Percentiles rank a stretch among this genome's conserved stretches.
Conservation (phyloP, 2,113 vertebrate genomes). For the Cyanoliseus patagonus region DNA sequence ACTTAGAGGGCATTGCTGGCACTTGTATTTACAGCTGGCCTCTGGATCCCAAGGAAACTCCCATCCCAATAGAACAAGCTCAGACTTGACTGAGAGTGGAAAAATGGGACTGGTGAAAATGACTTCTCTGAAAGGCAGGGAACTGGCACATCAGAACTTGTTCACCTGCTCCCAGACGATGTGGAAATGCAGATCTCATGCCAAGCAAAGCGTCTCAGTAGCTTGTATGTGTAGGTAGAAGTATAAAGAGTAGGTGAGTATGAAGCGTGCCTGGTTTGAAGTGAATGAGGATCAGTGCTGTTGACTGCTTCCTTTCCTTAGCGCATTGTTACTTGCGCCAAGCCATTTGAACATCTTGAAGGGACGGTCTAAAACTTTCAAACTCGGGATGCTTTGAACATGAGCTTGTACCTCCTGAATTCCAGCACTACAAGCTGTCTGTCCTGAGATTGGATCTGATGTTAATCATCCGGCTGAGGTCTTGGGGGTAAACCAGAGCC, state of each 20-base stretch:
- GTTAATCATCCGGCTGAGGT: background rate
- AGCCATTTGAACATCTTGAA: accelerated
- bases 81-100: background rate
- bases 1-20: background rate
- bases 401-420: background rate
- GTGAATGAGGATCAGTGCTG: background rate
- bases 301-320: background rate
- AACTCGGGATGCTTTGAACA: accelerated
- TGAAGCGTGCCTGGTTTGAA: background rate
- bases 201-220: background rate
- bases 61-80: background rate
- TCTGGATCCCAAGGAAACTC: background rate
- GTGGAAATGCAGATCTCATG: background rate
- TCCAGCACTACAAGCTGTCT: background rate
- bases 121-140: background rate
- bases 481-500: background rate
- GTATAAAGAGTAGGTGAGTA: background rate
- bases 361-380: background rate
- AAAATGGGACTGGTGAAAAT: background rate
- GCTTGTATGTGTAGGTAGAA: background rate
- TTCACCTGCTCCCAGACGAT: background rate
- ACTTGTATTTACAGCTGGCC: background rate
- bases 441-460: background rate
- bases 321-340: background rate
- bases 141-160: background rate